Evolutionary conservation across 30 jellyfish, hydroid and myxozoan species (phyloP).

Genomic region (Pelagia noctiluca): DNA sequence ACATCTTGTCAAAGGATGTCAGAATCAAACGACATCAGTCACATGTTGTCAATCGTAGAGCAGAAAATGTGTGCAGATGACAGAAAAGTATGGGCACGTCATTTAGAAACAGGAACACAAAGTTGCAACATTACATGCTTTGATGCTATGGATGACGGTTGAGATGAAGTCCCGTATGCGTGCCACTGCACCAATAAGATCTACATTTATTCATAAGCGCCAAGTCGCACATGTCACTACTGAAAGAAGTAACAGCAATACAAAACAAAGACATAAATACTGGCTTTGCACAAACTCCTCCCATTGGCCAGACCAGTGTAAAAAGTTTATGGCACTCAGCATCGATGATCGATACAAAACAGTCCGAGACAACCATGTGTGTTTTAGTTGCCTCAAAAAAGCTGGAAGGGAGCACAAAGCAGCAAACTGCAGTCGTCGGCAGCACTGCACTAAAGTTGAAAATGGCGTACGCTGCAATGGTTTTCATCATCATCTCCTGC

Average conservation of each 20-base stretch:
- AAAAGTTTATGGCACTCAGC: constrained; percentile 51
- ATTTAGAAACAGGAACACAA: constrained; percentile 49
- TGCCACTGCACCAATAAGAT: constrained; percentile 72
- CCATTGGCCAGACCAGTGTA: constrained; percentile 73
- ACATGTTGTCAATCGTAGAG: constrained; percentile 72
- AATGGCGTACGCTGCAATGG: constrained; percentile 59
- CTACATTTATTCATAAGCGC: constrained; percentile 61
- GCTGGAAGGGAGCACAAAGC: constrained; percentile 64
- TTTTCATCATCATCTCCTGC: constrained; percentile 60
- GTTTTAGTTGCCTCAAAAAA: constrained; percentile 67
- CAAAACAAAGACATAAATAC: constrained; percentile 44
- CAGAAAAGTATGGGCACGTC: constrained; percentile 60
- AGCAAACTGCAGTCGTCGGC: constrained; percentile 45
- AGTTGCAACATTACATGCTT: constrained; percentile 53
- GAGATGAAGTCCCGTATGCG: constrained; percentile 78
- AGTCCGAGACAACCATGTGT: constrained; percentile 65
- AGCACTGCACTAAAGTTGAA: constrained; percentile 34
- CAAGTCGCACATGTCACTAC: constrained; percentile 50
- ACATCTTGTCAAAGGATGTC: constrained; percentile 71
- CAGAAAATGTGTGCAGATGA: constrained; percentile 75
- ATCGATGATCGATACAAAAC: constrained; percentile 53
- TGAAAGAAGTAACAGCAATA: constrained; percentile 62
- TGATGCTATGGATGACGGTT: constrained; percentile 72
- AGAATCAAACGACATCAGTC: constrained; percentile 66
- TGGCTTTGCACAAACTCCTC: constrained; percentile 64